Conservation (phyloP, 1,140 invertebrate genomes). For the Zaprionus lachaisei region DNA sequence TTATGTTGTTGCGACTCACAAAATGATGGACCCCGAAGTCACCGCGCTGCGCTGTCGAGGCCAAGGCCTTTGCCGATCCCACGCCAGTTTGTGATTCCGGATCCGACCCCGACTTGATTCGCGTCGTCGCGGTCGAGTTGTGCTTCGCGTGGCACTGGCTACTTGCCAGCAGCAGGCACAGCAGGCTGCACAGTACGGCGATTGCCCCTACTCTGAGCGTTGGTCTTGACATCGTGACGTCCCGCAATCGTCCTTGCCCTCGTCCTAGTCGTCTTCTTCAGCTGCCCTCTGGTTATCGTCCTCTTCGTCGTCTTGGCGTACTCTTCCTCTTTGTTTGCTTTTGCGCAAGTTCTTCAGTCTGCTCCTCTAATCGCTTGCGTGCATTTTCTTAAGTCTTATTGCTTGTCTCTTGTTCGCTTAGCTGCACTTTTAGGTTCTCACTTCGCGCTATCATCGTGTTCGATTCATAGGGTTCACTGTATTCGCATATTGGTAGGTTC, state of each 20-base stretch:
- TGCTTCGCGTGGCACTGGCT: neutral
- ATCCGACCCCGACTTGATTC: neutral
- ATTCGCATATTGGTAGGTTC: neutral
- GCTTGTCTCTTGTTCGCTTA: constrained; percentile 10
- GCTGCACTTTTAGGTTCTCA: constrained; percentile 9
- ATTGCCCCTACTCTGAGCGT: neutral
- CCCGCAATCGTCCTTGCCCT: neutral
- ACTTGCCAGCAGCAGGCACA: neutral
- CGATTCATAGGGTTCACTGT: constrained; percentile 1
- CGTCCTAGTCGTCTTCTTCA: neutral
- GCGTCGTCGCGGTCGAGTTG: neutral
- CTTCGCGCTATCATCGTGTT: constrained; percentile 36
- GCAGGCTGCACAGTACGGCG: constrained; percentile 1
- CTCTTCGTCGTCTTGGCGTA: neutral
- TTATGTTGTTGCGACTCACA: constrained; percentile 61
- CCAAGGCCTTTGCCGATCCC: constrained; percentile 10
- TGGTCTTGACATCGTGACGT: constrained; percentile 17
- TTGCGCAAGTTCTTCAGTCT: constrained; percentile 8
- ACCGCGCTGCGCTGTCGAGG: constrained; percentile 20
- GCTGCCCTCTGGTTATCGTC: neutral
- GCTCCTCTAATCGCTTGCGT: constrained; percentile 21
- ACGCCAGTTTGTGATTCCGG: neutral
- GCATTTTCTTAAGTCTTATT: constrained; percentile 29
- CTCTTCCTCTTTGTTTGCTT: neutral
- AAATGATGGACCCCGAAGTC: constrained; percentile 38